Evolutionary conservation across 2,888 invertebrate genomes (phyloP).

Genomic region (Tachystola acroxantha): DNA sequence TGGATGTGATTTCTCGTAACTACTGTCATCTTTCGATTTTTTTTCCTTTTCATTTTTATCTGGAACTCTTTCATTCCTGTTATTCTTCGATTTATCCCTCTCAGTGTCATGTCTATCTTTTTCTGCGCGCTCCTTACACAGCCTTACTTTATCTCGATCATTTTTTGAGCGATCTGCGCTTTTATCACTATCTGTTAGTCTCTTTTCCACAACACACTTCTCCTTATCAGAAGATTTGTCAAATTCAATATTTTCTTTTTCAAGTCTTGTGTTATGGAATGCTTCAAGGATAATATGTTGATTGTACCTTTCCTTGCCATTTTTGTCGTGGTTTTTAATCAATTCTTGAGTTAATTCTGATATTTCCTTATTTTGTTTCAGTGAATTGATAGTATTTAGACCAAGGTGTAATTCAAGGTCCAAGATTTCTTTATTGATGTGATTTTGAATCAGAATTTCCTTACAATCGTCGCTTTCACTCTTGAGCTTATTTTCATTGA

Average conservation of each 20-base stretch:
- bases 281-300: constrained; percentile 28
- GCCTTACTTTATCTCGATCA: constrained; percentile 58
- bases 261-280: constrained; percentile 39
- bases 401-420: constrained; percentile 37
- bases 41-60: constrained; percentile 52
- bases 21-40: constrained; percentile 38
- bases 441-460: constrained; percentile 32
- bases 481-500: constrained; percentile 32
- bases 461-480: constrained; percentile 32
- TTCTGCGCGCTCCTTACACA: constrained; percentile 50
- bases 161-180: constrained; percentile 50
- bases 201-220: constrained; percentile 41
- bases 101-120: constrained; percentile 62
- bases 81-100: constrained; percentile 47
- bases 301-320: constrained; percentile 43
- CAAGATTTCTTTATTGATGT: constrained; percentile 42
- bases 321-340: constrained; percentile 36
- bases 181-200: constrained; percentile 48
- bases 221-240: constrained; percentile 58
- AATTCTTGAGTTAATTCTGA: constrained; percentile 30
- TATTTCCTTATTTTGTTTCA: constrained; percentile 39
- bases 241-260: constrained; percentile 69
- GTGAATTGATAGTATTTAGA: constrained; percentile 36
- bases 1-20: constrained; percentile 30
- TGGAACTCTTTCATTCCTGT: constrained; percentile 33